phyloP scores from a whole-genome alignment of 2,888 invertebrate species.

The Gryllus longicercus region DNA sequence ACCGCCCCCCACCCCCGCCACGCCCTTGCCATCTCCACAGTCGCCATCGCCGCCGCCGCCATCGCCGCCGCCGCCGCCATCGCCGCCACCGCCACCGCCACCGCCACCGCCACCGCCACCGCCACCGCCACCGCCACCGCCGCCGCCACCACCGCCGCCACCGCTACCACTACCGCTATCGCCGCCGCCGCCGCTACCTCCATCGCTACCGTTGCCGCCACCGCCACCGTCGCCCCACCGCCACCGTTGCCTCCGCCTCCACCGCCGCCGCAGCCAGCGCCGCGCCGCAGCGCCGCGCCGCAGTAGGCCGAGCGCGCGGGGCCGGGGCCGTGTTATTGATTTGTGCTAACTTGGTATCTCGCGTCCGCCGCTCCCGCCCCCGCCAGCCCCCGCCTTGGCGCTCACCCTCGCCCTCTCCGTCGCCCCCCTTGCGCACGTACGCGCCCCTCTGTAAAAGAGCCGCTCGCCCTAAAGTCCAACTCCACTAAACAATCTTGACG shows the following conservation, averaged over 20 bases:
- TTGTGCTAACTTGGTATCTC: conserved; percentile 17
- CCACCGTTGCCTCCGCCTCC: not conserved
- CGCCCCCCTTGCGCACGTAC: not conserved
- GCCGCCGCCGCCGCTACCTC: no score
- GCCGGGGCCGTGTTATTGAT: not conserved
- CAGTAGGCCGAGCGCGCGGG: not conserved
- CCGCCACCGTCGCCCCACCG: not conserved
- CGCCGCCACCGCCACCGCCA: no score
- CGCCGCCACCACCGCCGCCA: no score
- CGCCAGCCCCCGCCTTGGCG: not conserved
- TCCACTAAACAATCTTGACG: not conserved
- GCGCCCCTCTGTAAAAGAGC: not conserved
- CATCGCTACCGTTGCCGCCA: no score
- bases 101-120: no score
- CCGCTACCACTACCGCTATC: no score
- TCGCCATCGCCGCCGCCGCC: no score
- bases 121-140: no score
- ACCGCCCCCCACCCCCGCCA: no score
- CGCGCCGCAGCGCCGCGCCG: not conserved
- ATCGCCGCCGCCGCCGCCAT: no score
- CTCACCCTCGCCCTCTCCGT: not conserved
- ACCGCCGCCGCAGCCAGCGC: not conserved
- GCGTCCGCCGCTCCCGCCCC: not conserved
- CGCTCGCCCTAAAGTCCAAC: not conserved
- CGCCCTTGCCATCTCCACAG: no score